Evolutionary conservation across 2,888 invertebrate genomes (phyloP).

Genomic region (Dendrolimus houi): DNA sequence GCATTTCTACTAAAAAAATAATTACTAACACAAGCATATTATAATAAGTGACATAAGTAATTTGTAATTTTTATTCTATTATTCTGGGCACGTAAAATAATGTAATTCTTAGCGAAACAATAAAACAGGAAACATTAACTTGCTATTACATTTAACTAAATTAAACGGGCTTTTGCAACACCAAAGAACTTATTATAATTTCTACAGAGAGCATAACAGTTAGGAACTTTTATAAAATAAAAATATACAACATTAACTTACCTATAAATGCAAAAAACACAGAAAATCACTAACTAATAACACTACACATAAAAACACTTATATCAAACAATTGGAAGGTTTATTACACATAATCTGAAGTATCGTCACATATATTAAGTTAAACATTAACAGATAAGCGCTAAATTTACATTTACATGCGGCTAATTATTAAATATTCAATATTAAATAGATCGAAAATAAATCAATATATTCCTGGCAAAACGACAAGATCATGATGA

Average conservation of each 20-base stretch:
- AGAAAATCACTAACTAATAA: slow-evolving; percentile 15
- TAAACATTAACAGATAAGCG: slow-evolving; percentile 12
- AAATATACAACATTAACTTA: slow-evolving; percentile 4
- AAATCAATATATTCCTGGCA: slow-evolving; percentile 37
- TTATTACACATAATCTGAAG: slow-evolving; percentile 31
- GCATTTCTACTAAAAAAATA: too few relatives aligned
- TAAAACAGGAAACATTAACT: background rate
- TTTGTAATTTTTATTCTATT: background rate
- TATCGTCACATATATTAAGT: slow-evolving; percentile 19
- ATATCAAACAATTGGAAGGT: slow-evolving; percentile 19
- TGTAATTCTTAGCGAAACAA: background rate
- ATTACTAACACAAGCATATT: slow-evolving; percentile 1
- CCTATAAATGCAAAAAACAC: slow-evolving; percentile 16
- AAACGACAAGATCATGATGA: slow-evolving; percentile 9
- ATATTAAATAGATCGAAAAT: slow-evolving; percentile 17
- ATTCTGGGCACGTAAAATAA: background rate
- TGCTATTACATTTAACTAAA: background rate
- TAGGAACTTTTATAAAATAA: background rate
- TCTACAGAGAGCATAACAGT: background rate
- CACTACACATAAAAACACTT: slow-evolving; percentile 19
- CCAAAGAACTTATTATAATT: background rate
- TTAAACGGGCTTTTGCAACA: background rate
- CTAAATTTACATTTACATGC: slow-evolving; percentile 8
- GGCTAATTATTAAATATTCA: slow-evolving; percentile 2
- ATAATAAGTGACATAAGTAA: slow-evolving; percentile 3